These are phyloP conservation scores for Agrilus cyanescens DNA, from an alignment of 2,888 invertebrate genomes.

Conservation along the genomic window DNA sequence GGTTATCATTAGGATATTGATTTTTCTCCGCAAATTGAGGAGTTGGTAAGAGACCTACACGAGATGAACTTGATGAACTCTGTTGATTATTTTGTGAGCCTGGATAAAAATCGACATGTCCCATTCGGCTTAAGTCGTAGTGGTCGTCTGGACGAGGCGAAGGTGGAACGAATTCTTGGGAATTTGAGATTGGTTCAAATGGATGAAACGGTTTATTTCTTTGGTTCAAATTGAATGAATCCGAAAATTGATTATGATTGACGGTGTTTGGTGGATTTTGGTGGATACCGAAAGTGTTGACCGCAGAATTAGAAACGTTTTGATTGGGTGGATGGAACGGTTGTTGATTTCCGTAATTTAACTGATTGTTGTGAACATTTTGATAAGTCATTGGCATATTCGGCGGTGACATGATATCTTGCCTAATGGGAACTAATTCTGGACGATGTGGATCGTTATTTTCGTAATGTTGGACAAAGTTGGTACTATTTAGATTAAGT, in stretches of 20 bases:
- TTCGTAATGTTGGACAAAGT: no score
- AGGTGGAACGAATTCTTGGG: slow-evolving; percentile 1
- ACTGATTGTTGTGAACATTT: neutral
- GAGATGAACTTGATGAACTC: no score
- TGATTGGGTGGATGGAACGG: neutral
- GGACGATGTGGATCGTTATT: no score
- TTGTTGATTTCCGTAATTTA: neutral
- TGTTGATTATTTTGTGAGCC: slow-evolving; percentile 1
- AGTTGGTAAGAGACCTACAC: no score
- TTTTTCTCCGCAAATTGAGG: no score
- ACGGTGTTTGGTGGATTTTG: neutral
- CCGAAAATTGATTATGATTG: neutral
- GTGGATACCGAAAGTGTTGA: slow-evolving; percentile 10
- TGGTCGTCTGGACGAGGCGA: slow-evolving; percentile 4
- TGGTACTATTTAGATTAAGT: no score
- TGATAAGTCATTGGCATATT: neutral
- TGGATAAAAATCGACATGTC: slow-evolving; percentile 15
- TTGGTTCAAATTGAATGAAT: neutral
- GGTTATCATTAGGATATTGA: no score
- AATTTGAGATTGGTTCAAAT: slow-evolving; percentile 6
- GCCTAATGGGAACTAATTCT: no score
- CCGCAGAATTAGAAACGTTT: slow-evolving; percentile 3
- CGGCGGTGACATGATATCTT: no score
- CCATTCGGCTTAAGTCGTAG: slow-evolving; percentile 15
- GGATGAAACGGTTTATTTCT: slow-evolving; percentile 9